Evolutionary conservation across 2,113 vertebrate species (phyloP).

Genomic region (Rattus rattus): DNA sequence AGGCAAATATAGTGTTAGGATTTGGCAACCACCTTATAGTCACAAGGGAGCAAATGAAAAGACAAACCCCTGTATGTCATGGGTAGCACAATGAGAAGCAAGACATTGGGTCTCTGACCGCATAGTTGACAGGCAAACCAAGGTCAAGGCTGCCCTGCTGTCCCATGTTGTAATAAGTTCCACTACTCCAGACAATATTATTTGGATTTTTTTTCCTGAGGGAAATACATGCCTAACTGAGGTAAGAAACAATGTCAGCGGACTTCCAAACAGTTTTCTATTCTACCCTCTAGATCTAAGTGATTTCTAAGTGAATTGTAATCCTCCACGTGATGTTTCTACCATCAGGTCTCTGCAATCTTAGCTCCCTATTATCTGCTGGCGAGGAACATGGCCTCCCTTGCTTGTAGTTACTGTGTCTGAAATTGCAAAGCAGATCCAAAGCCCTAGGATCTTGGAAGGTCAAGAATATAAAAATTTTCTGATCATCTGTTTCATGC

Average conservation of each 20-base stretch:
- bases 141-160: not conserved
- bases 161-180: not conserved
- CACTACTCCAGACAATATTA: not conserved
- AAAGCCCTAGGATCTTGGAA: not conserved
- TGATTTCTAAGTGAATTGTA: not conserved
- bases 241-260: not conserved
- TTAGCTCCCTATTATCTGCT: conserved; percentile 32
- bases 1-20: not conserved
- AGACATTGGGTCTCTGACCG: not conserved
- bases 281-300: conserved; percentile 7
- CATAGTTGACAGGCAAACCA: not conserved
- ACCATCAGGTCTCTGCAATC: not conserved
- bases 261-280: not conserved
- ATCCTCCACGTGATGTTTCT: not conserved
- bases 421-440: not conserved
- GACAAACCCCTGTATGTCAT: not conserved
- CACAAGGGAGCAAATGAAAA: not conserved
- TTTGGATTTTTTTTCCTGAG: not conserved
- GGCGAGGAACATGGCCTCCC: not conserved
- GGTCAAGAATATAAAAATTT: not conserved
- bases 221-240: not conserved
- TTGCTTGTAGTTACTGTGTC: not conserved
- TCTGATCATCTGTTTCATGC: not conserved
- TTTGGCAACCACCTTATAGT: not conserved
- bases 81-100: not conserved